These are phyloP conservation scores for Panagrolaimus sp. DNA, from an alignment of 1,140 invertebrate genomes.

Conservation along the genomic window DNA sequence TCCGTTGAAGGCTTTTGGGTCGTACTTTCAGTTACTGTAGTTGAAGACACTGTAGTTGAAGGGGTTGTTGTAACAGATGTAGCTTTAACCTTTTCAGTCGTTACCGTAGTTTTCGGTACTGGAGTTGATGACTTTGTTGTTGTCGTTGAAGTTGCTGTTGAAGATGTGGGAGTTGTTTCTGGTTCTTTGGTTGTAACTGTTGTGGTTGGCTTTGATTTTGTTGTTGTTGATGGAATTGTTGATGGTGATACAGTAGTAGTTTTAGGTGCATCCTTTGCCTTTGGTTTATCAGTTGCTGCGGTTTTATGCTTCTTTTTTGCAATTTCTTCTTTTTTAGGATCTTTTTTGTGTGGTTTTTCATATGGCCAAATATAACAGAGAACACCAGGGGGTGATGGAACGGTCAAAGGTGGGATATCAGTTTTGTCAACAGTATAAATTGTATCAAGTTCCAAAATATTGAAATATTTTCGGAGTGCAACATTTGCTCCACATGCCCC, in stretches of 20 bases:
- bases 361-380: conserved; percentile 2
- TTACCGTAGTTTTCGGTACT: not conserved
- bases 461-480: not conserved
- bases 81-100: not conserved
- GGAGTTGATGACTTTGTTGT: not conserved
- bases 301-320: not conserved
- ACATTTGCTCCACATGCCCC: not conserved
- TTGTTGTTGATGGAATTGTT: too few relatives aligned
- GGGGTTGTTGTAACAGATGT: not conserved
- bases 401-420: not conserved
- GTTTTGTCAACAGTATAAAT: conserved; percentile 1
- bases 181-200: too few relatives aligned
- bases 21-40: too few relatives aligned
- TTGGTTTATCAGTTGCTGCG: not conserved
- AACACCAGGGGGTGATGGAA: not conserved
- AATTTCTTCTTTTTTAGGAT: not conserved
- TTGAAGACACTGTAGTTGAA: not conserved
- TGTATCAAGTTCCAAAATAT: not conserved
- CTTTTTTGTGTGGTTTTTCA: too few relatives aligned
- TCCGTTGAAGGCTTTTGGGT: too few relatives aligned
- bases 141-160: too few relatives aligned
- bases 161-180: too few relatives aligned
- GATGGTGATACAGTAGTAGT: too few relatives aligned
- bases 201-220: too few relatives aligned
- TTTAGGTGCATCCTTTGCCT: not conserved